Evolutionary conservation across 1,140 invertebrate species (phyloP), one percentile per base, ranked within the genome.

Genomic region (Eupristina koningsbergeri): DNA sequence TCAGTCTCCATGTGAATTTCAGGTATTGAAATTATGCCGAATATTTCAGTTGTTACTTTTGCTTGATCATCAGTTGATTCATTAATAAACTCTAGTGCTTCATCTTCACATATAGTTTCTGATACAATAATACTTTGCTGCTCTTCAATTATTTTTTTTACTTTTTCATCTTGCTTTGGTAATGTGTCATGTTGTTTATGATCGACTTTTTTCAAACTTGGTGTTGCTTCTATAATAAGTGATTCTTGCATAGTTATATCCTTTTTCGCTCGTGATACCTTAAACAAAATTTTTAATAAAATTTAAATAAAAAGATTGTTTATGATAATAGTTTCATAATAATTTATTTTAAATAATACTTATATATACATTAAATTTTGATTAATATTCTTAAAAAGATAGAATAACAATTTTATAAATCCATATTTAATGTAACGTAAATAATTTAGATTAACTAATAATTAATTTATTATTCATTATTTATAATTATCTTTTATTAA

Each of bases 131-230:
- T 88, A 69, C 90, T 84, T 86, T 95, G 93, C 61, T 93, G 92
- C 45, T 94, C 92, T 39, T 93, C 92, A 8, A 95, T 76, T 29
- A 94, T 86, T 9, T 90, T 90, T 83, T 93, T 90, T 13, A 93
- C 93, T 87, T 90, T 93, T 86, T 94, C 92, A 50, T 93, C 84
- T 11, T 86, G 85, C 83, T 87, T 87, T 53, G 93, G 92, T 61
- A 89, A 84, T 15, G 88, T 85, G 83, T 92, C 89, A 71, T 89
- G 89, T 75, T 89, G 85, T 77, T 93, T 93, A 61, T 94, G 93
- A 85, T 94, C 93, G 50, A 95, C 93, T 83, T 94, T 94, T 86
- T 95, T 95, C 80, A 94, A 90, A 17, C 94, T 93, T 80, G 94
- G 94, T 69, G 93, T 92, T 83, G 94, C 94, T 84, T 94, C 93